These are phyloP conservation scores for Pandion haliaetus DNA, from an alignment of 2,113 vertebrate genomes.

Conservation along the genomic window DNA sequence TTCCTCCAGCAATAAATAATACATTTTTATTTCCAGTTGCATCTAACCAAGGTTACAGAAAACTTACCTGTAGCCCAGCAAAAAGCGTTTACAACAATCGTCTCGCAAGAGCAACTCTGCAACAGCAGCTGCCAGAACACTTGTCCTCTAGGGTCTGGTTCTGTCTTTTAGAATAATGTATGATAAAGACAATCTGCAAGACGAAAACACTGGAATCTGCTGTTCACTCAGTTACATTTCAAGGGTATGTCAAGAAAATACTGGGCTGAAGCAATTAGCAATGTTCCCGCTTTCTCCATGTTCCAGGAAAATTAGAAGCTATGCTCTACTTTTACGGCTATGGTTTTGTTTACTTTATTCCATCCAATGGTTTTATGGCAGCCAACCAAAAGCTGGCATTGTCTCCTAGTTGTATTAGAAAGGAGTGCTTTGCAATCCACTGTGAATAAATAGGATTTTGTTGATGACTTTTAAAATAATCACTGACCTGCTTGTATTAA, in stretches of 20 bases:
- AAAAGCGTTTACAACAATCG: neutral
- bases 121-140: neutral
- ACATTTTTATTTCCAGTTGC: neutral
- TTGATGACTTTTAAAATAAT: neutral
- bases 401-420: neutral
- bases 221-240: neutral
- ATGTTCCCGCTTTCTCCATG: neutral
- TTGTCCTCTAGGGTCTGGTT: neutral
- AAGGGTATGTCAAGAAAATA: neutral
- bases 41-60: neutral
- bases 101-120: neutral
- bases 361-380: neutral
- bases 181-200: neutral
- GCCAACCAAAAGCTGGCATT: neutral
- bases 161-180: neutral
- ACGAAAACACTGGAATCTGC: neutral
- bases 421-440: neutral
- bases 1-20: constrained; percentile 6
- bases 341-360: neutral
- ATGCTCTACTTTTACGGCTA: neutral
- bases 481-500: neutral
- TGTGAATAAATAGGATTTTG: neutral
- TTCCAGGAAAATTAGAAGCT: neutral
- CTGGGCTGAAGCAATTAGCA: neutral
- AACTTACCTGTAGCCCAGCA: neutral